phyloP scores from a whole-genome alignment of 2,888 invertebrate genomes.

The Epinotia nisella region DNA sequence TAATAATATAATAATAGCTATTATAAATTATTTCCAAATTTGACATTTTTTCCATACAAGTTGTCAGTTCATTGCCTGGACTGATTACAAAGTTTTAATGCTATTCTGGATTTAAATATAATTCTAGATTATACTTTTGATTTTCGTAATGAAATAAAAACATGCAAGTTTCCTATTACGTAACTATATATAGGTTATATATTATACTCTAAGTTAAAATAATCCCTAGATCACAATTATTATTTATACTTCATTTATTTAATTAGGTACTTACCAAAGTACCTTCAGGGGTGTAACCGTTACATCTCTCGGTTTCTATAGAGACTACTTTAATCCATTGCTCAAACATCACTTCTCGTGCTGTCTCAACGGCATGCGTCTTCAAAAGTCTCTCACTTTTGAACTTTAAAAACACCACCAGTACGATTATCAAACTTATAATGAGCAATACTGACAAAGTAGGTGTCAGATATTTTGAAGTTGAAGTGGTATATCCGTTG shows the following conservation, averaged over 20 bases:
- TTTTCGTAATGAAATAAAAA: no score
- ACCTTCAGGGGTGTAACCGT: conserved; percentile 48
- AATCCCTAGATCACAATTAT: no score
- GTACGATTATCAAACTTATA: conserved; percentile 72
- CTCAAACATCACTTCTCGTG: conserved; percentile 90
- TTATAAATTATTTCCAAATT: no score
- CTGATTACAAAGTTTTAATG: no score
- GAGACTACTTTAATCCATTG: conserved; percentile 96
- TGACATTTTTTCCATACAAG: no score
- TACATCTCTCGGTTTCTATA: conserved; percentile 90
- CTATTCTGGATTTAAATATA: no score
- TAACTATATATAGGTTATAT: no score
- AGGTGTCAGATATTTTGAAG: conserved; percentile 10
- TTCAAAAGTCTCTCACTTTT: conserved; percentile 93
- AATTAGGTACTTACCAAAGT: conserved; percentile 19
- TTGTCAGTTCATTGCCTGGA: no score
- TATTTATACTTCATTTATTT: not conserved
- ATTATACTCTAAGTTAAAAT: no score
- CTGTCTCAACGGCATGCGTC: conserved; percentile 90
- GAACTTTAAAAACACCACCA: conserved; percentile 88
- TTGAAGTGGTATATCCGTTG: not conserved
- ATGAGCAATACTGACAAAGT: conserved; percentile 6
- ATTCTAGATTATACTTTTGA: no score
- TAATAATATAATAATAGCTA: no score
- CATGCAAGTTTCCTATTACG: no score